Percentiles rank a stretch among this genome's conserved stretches.
Conservation (phyloP, 2,888 invertebrate genomes). For the Choreutis nemorana region DNA sequence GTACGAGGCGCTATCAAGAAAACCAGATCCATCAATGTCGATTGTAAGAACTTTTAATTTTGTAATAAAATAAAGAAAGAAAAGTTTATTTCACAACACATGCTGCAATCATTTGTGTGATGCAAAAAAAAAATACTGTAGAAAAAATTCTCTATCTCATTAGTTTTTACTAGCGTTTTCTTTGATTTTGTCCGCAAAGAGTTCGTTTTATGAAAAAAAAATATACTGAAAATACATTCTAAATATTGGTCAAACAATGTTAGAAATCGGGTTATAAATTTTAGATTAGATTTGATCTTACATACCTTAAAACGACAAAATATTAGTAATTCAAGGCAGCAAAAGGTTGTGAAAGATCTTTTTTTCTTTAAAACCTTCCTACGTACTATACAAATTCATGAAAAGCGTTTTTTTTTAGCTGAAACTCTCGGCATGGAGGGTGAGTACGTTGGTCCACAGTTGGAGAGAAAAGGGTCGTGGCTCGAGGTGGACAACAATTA, state of each 20-base stretch:
- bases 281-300: too few relatives aligned
- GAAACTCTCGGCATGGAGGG: slow-evolving; percentile 85
- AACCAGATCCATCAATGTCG: slow-evolving; percentile 91
- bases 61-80: background rate
- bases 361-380: slow-evolving; percentile 5
- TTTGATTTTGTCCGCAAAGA: too few relatives aligned
- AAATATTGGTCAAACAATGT: too few relatives aligned
- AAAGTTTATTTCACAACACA: background rate
- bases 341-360: too few relatives aligned
- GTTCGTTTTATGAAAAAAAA: too few relatives aligned
- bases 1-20: slow-evolving; percentile 93
- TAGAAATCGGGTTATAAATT: too few relatives aligned
- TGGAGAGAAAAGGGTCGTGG: slow-evolving; percentile 57
- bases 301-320: too few relatives aligned
- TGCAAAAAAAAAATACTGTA: too few relatives aligned
- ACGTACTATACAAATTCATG: background rate
- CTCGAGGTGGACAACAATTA: slow-evolving; percentile 43
- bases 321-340: too few relatives aligned
- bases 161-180: too few relatives aligned
- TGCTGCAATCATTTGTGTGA: background rate
- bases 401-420: slow-evolving; percentile 54
- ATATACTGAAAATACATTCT: too few relatives aligned
- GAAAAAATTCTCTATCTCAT: too few relatives aligned
- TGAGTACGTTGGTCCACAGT: slow-evolving; percentile 43
- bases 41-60: slow-evolving; percentile 69